Evolutionary conservation across 2,797 vertebrate species (phyloP), one percentile per base, ranked within the genome.

Genomic region (Lindbergichthys nudifrons): DNA sequence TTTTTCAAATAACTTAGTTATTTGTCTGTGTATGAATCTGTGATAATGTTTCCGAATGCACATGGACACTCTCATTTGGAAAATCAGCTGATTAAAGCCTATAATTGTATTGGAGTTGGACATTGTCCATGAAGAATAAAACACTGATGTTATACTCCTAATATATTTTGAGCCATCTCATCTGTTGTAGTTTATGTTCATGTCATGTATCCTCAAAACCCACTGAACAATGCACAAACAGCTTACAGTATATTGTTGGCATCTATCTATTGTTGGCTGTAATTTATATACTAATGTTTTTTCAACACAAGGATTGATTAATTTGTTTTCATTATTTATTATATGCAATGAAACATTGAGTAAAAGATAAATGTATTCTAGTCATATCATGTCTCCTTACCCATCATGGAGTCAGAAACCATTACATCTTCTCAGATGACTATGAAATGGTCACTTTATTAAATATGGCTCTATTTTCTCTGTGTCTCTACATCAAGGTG

Each of bases 181-280:
- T 9, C 36, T 18, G 1, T 18, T 53, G 1, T 36, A 36, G 6
- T 36, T 36, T 18, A 32, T 23, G 14, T 66, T 66, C 9, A 43
- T 41, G 23, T 66, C 14, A 65, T 56, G 42, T 50, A 16, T 21
- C 23, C 16, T 47, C 11, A 58, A 10, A 23, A 57, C 53, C 18
- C 13, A 9, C 32, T 46, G 10, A 30, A 61, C 59, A 61, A 46
- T 13, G 23, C 43, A 61, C 19, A 46, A 63, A 63, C 43, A 63
- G 66, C 21, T 60, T 30, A 32, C 18, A 42, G 18, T 42, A 26
- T 14, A 46, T 46, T 26, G 21, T 18, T 62, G n/a, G 6, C 14
- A 43, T 18, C 43, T 18, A 5, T 32, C 32, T 36, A 36, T 5
- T 26, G 26, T 54, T 60, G 19, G n/a, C 32, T 61, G 2, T 2